Evolutionary conservation across 2,888 invertebrate genomes (phyloP), one percentile per base, ranked within the genome.

Genomic region (Crematogaster levior): DNA sequence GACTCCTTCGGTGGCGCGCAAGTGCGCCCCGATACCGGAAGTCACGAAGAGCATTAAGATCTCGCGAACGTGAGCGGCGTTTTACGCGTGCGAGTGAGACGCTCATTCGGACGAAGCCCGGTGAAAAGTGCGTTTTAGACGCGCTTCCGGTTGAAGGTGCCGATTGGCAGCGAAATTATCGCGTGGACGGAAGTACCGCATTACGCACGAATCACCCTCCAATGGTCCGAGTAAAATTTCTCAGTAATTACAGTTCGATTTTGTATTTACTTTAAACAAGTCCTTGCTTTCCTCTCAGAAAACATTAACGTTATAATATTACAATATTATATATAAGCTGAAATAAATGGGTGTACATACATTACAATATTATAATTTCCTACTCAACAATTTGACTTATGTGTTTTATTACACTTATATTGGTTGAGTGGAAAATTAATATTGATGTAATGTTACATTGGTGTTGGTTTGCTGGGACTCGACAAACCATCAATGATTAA

Each of bases 31-130:
- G 73, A 56, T 83, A 87, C 91, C 92, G 92, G 92, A 92, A 92
- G 92, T 92, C 92, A 92, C 92, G 92, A 61, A 89, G 88, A 68
- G 61, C 61, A 60, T 82, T 66, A 60, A 72, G 84, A 82, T 83
- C 46, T 81, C 21, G 34, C 77, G 84, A 66, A 80, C 83, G 85
- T 84, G 81, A 51, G 30, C 46, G 34, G 58, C 18, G 37, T 53
- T 53, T 30, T 70, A 70, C 24, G 56, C 56, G 48, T 24, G 60
- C 46, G 53, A 60, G 73, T 61, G 46, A 37, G 60, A 58, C 30
- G n/a, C 12, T 63, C 51, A 40, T 65, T 65, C 53, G 27, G 24
- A 15, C 12, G 18, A 30, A 51, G 48, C 6, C 10, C n/a, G 10
- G 30, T 27, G 24, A 75, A 75, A 63, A 63, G 37, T 12, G 34